Evolutionary conservation across 23 tunicate species (phyloP).

Genomic region (Botrylloides violaceus): DNA sequence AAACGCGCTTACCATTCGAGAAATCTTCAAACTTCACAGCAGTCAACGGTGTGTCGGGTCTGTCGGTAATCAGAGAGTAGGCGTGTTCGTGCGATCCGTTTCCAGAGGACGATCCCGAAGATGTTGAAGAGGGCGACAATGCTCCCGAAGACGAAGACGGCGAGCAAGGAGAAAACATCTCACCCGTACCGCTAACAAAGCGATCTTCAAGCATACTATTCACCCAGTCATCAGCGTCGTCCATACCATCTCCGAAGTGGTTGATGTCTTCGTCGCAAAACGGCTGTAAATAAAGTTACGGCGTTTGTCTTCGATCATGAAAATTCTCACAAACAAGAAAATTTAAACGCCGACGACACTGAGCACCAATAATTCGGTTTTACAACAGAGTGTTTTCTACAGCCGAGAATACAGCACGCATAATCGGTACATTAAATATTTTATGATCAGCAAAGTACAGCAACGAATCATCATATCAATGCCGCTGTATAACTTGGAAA

Average conservation of each 20-base stretch:
- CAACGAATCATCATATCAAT: no score
- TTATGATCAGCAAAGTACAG: no score
- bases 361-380: no score
- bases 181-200: conserved; percentile 33
- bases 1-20: conserved; percentile 77
- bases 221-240: conserved; percentile 17
- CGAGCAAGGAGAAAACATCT: conserved; percentile 37
- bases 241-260: conserved; percentile 38
- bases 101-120: conserved; percentile 41
- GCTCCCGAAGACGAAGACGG: conserved; percentile 27
- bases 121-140: conserved; percentile 60
- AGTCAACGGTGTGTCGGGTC: conserved; percentile 87
- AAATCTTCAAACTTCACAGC: conserved; percentile 92
- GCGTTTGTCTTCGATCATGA: background rate
- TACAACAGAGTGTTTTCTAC: no score
- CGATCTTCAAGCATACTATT: conserved; percentile 25
- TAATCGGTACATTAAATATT: no score
- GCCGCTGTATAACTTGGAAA: no score
- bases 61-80: conserved; percentile 73
- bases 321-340: background rate
- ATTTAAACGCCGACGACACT: background rate
- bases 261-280: conserved; percentile 84
- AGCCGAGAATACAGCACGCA: no score
- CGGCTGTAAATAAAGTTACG: conserved; percentile 32
- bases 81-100: conserved; percentile 36